Conservation (phyloP, 2,797 vertebrate genomes). For the Leucoraja ocellata region DNA sequence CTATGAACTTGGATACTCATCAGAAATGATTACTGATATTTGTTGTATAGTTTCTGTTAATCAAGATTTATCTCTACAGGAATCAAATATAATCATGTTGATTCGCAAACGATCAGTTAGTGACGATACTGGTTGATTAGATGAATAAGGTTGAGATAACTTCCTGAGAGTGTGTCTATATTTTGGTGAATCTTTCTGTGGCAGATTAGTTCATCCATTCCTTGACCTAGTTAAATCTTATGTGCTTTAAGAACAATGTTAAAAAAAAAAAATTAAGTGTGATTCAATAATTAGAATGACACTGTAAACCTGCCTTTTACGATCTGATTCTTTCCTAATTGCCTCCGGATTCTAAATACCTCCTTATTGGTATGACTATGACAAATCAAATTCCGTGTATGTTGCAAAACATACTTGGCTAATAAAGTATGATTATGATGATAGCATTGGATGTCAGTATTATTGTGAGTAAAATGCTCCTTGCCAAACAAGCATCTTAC, state of each 20-base stretch:
- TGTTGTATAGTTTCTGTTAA: background rate
- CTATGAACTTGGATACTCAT: background rate
- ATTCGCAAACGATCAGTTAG: background rate
- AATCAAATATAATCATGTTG: background rate
- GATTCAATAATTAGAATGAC: background rate
- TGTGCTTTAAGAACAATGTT: background rate
- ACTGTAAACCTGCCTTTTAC: background rate
- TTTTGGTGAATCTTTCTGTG: background rate
- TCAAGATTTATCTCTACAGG: background rate
- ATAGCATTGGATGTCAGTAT: background rate
- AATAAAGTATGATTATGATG: no score
- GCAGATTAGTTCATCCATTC: background rate
- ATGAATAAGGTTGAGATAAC: background rate
- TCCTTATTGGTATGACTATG: no score
- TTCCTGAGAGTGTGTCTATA: background rate
- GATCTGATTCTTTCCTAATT: background rate
- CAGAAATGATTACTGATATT: background rate
- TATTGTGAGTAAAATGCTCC: background rate
- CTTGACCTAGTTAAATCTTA: background rate
- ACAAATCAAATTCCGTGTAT: no score
- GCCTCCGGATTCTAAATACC: background rate
- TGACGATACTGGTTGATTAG: background rate
- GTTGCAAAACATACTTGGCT: no score
- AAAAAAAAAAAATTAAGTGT: background rate
- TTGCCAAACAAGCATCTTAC: background rate